Evolutionary conservation across 1,140 invertebrate species (phyloP), one percentile per base, ranked within the genome.

Genomic region (Eumaeus atala): DNA sequence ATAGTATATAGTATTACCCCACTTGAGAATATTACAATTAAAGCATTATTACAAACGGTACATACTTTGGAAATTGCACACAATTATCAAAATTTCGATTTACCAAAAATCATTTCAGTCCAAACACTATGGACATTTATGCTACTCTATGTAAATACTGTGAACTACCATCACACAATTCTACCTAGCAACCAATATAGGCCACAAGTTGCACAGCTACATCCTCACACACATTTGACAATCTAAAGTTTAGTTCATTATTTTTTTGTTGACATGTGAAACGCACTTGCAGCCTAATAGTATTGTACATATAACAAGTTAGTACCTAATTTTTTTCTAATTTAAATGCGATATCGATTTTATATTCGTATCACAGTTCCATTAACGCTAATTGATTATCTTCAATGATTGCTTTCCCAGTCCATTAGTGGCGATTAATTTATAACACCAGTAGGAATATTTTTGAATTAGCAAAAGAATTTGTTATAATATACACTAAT

Each of bases 351-450:
- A 44, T 16, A 53, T 33, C 51, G 51, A 53, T 53, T 42, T n/a
- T 40, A 53, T 53, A 44, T 53, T 44, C 38, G 40, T 53, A 53
- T 53, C 51, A 53, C 51, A 53, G 51, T 40, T 52, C 33, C 12
- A 53, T 33, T 53, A 33, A 53, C 14, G 10, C 28, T 44, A 53
- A 53, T 53, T 53, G 51, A 44, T 44, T 44, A 14, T 44, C 16
- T 44, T 16, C 14, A 44, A 9, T 44, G 21, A 44, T 9, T n/a
- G 11, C 16, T 44, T 44, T 9, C 9, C 14, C 9, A 40, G 16
- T 44, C 16, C 14, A 17, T 44, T 44, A 44, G 3, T 44, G 40
- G 40, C 12, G 40, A 44, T 44, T 17, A 17, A 8, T 44, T 44
- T 44, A 44, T 44, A 3, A 44, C 40, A 44, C 40, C 17, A 6